Base-by-base conservation (phyloP, 2,113 vertebrate species). In the Pardalotus punctatus region DNA sequence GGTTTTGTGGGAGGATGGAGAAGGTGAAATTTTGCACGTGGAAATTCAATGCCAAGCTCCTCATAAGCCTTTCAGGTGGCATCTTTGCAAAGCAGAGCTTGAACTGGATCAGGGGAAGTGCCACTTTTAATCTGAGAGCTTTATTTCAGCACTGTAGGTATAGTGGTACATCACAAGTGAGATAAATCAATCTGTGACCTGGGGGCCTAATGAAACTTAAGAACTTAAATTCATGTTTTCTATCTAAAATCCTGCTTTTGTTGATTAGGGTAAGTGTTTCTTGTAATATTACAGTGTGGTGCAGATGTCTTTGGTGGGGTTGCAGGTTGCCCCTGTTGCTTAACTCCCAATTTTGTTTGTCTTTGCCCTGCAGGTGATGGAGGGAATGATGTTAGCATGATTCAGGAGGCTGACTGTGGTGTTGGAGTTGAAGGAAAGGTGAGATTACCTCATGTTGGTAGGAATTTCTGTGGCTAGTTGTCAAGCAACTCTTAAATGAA, bases 301-400 rank as follows among this genome's bases (percentile, higher is more conserved):
- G 45, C 45, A 80, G 71, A 76, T 79, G 31, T 38, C 35, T 58
- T 73, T 58, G 35, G 38, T 85, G 48, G 42, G 50, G 31, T 47
- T 84, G 36, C 18, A 56, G 18, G n/a, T 33, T 50, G 60, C n/a
- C 24, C 3, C 29, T 69, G 51, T 81, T 91, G 67, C 70, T 89
- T 81, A 76, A 85, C 66, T 81, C 64, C 51, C 38, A 4, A 3
- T 62, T 31, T 69, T 33, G 10, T 81, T 92, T 96, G 70, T 91
- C 72, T 93, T 57, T 92, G 66, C 18, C 77, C 85, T 93, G 80
- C 97, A 99, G 99, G 99, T 97, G 99, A 99, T 3, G 99, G 99
- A 96, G 99, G 99, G 97, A 99, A 99, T 92, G 99, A 99, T 65
- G 99, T 99, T 96, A 99, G 99, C 97, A 99, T 99, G 99, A 99